phyloP scores from a whole-genome alignment of 2,113 vertebrate genomes.

The Atrichornis clamosus region DNA sequence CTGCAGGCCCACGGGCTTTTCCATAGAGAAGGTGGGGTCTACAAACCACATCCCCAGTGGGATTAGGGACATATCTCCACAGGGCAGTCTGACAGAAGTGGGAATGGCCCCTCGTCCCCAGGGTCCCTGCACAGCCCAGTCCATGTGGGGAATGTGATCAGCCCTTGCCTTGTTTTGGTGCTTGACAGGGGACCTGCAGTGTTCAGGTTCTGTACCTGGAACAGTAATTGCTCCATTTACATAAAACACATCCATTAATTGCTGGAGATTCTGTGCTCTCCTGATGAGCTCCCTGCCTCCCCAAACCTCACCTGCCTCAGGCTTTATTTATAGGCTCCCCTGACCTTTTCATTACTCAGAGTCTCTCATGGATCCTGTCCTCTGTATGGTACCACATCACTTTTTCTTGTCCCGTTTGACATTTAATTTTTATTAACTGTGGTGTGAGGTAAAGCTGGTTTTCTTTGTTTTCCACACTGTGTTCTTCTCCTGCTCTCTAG shows the following conservation, averaged over 20 bases:
- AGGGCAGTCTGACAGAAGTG: background rate
- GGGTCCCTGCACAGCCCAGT: accelerated
- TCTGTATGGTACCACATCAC: conserved; percentile 21
- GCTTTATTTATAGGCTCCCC: conserved; percentile 41
- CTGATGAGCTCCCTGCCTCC: background rate
- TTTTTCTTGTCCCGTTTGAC: conserved; percentile 29
- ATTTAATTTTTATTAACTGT: conserved; percentile 56
- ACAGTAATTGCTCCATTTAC: background rate
- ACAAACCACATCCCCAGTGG: background rate
- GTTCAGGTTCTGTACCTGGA: background rate
- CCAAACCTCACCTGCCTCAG: background rate
- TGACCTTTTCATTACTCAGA: conserved; percentile 52
- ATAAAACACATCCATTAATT: background rate
- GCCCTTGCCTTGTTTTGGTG: background rate
- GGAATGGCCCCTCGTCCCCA: background rate
- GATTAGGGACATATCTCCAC: background rate
- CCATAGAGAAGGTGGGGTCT: background rate
- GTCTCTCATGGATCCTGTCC: conserved; percentile 26
- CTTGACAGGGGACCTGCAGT: background rate
- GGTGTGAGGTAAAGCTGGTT: background rate
- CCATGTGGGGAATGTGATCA: accelerated
- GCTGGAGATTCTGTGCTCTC: background rate
- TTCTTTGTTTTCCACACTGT: conserved; percentile 11
- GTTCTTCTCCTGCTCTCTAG: background rate
- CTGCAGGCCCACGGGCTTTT: background rate